Evolutionary conservation across 2,113 vertebrate species (phyloP).

Genomic region (Paramormyrops kingsleyae): DNA sequence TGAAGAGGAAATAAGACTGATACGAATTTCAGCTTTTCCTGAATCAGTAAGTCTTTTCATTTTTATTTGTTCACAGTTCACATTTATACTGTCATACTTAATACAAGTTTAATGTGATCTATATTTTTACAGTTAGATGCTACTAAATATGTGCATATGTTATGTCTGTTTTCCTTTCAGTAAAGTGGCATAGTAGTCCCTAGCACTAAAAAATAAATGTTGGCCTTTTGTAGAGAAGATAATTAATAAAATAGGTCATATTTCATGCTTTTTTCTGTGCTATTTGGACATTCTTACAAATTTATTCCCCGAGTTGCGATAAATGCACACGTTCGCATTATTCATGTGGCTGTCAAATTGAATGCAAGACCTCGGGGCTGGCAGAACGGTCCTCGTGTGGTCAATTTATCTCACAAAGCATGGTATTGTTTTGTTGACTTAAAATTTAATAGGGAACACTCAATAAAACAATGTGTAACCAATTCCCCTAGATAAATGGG

Average conservation of each 20-base stretch:
- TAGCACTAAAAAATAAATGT: neutral
- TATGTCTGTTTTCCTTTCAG: neutral
- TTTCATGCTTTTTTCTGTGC: neutral
- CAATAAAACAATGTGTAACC: neutral
- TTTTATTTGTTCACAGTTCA: conserved; percentile 1
- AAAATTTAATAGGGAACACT: neutral
- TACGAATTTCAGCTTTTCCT: conserved; percentile 34
- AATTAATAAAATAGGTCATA: neutral
- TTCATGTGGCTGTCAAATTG: neutral
- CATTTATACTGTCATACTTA: neutral
- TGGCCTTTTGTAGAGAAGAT: neutral
- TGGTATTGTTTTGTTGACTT: neutral
- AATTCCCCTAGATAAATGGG: neutral
- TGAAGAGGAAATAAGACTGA: conserved; percentile 55
- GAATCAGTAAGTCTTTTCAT: conserved; percentile 30
- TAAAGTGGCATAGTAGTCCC: neutral
- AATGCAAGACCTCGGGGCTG: neutral
- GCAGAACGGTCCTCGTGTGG: neutral
- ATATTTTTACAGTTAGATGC: neutral
- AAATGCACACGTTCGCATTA: neutral
- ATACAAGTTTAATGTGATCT: neutral
- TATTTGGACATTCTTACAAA: neutral
- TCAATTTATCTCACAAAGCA: neutral
- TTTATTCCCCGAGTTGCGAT: neutral
- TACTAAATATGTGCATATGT: neutral